Evolutionary conservation across 1,140 invertebrate species (phyloP), one percentile per base, ranked within the genome.

Genomic region (Rhynchophorus ferrugineus): DNA sequence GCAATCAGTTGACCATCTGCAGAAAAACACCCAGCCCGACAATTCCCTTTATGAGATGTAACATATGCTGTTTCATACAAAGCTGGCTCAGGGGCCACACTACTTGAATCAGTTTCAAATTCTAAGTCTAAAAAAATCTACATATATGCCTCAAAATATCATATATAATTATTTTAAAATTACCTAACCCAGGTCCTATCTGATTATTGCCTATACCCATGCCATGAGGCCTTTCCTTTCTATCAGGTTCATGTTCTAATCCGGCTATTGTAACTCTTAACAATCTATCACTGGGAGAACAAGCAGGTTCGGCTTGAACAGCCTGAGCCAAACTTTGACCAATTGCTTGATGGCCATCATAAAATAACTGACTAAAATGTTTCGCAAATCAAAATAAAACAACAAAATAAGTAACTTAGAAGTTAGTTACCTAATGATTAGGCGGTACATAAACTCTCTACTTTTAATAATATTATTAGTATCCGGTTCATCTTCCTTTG

Each of bases 41-140:
- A 98, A 50, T 93, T 85, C 51, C 89, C 94, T 75, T 99, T 99
- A 68, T 99, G 96, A 2, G 94, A 94, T 3, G 96, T 99, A 1
- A 99, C 93, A 71, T 99, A 99, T 2, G 94, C 95, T 0, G 96
- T 99, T 74, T 99, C 95, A 70, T 98, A 99, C 9, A 90, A 80
- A 0, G 92, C 91, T 18, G 92, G 91, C 67, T 95, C 93, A 0
- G 95, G 91, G 0, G 95, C 94, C 29, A 91, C 77, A 0, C 87
- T 82, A 2, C 82, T 82, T 0, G 89, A 83, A 71, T 99, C 95
- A 35, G 94, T 94, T 71, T 98, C 95, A 74, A 87, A 98, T 73
- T 98, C 95, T 38, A 99, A 80, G 76, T 82, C 95, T 85, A 72
- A 69, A 41, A 64, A 44, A 59, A 60, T 33, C 34, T 36, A 19